Evolutionary conservation across 2,797 vertebrate genomes (phyloP), one percentile per base, ranked within the genome.

Genomic region (Vireo griseus): DNA sequence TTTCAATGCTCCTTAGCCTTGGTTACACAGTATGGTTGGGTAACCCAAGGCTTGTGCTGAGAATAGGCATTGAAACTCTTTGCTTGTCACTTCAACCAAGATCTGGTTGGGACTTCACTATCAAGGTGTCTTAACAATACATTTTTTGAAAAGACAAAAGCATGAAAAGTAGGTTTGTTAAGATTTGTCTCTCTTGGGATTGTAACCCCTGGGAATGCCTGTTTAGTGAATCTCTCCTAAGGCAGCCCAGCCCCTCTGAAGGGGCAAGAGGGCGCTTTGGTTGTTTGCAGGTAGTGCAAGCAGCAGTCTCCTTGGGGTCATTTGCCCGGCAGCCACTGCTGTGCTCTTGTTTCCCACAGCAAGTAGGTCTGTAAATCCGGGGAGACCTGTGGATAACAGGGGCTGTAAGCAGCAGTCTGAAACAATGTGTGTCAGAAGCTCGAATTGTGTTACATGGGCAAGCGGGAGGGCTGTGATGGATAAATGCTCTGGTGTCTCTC

Each of bases 331-430:
- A 1, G 45, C 82, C 3, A 1, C 24, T 47, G 58, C 75, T 37
- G 5, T 48, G 50, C 42, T 76, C 24, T 5, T 19, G 21, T 5
- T 29, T 50, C 18, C 35, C 44, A 2, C 7, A n/a, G 33, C 6
- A 2, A 22, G 31, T 9, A 29, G 26, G 44, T 40, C 14, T 74
- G 20, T 50, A 29, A 25, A 14, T 66, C 13, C 67, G 7, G 42
- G 29, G 42, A 35, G 29, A 47, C 37, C 40, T 47, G 0, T 1
- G 3, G 66, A 5, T n/a, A 28, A 9, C 0, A 1, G 6, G n/a
- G 67, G 33, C 71, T 55, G 35, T 55, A 45, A 51, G 29, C n/a
- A 55, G 12, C 6, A 40, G 29, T 37, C 18, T 37, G 18, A 21
- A 28, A 55, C 48, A 9, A 18, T 29, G 6, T 2, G 6, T 37